A percentile compares a stretch with the other conserved stretches of the same genome.
Conservation (phyloP, 2,888 invertebrate species). For the Crocallis elinguaria region DNA sequence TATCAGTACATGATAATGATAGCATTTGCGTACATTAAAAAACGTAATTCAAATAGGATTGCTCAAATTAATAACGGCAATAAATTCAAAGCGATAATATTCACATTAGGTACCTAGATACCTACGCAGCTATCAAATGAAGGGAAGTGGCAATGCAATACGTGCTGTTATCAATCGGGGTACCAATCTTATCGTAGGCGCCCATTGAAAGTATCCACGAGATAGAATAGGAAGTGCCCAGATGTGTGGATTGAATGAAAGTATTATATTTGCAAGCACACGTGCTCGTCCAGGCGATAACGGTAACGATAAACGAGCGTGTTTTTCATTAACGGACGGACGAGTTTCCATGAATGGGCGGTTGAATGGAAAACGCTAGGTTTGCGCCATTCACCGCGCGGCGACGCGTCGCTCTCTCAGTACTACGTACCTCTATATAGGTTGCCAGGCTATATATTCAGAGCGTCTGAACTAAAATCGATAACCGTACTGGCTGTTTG, state of each 20-base stretch:
- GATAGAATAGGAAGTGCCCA: slow-evolving; percentile 40
- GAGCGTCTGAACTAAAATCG: background rate
- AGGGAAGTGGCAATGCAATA: slow-evolving; percentile 25
- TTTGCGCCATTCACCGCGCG: slow-evolving; percentile 67
- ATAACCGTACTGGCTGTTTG: too few species aligned
- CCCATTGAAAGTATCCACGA: slow-evolving; percentile 32
- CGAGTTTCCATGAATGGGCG: slow-evolving; percentile 82
- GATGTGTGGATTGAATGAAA: slow-evolving; percentile 61
- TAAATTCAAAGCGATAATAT: slow-evolving; percentile 3
- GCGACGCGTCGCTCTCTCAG: slow-evolving; percentile 41
- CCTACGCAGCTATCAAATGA: background rate
- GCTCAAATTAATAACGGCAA: background rate
- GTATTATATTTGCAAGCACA: slow-evolving; percentile 54
- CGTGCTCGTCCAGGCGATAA: slow-evolving; percentile 64
- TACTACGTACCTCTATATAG: slow-evolving; percentile 30
- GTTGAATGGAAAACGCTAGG: slow-evolving; percentile 78
- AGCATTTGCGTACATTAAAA: slow-evolving; percentile 3
- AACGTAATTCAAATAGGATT: slow-evolving; percentile 7
- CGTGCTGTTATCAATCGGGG: slow-evolving; percentile 34
- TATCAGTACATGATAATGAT: slow-evolving; percentile 3
- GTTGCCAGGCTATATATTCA: background rate
- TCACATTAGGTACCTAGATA: background rate
- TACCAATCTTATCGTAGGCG: slow-evolving; percentile 52
- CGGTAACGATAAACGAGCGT: slow-evolving; percentile 60
- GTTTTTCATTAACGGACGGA: slow-evolving; percentile 79